phyloP scores from a whole-genome alignment of 2,113 vertebrate species.

The Eptatretus burgeri region DNA sequence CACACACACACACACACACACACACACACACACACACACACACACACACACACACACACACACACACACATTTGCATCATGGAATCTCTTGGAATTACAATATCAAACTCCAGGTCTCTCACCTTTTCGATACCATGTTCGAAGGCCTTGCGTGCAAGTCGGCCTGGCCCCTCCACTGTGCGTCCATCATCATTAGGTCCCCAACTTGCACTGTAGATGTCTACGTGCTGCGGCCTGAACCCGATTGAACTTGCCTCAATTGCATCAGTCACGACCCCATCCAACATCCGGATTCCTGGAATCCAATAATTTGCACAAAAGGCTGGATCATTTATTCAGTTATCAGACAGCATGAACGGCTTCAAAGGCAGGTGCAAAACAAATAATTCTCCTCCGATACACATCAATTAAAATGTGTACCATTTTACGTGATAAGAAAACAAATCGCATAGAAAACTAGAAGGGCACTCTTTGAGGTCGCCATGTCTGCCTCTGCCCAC shows the following conservation, averaged over 20 bases:
- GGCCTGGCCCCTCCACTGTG: conserved; percentile 76
- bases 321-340: background rate
- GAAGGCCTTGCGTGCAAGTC: conserved; percentile 77
- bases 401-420: background rate
- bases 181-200: conserved; percentile 90
- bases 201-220: conserved; percentile 97
- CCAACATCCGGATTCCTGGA: conserved; percentile 75
- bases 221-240: conserved; percentile 68
- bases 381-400: background rate
- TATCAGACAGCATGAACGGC: background rate
- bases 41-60: background rate
- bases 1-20: background rate
- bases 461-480: too few relatives aligned
- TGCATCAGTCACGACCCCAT: conserved; percentile 82
- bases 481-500: too few relatives aligned
- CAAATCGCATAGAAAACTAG: too few relatives aligned
- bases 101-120: background rate
- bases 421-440: too few relatives aligned
- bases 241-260: conserved; percentile 94
- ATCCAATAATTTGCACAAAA: background rate
- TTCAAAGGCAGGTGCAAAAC: background rate
- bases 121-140: conserved; percentile 85
- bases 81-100: background rate
- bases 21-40: background rate
- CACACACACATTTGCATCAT: background rate